Base-by-base conservation (phyloP, 2,797 vertebrate genomes). In the Lerista edwardsae region DNA sequence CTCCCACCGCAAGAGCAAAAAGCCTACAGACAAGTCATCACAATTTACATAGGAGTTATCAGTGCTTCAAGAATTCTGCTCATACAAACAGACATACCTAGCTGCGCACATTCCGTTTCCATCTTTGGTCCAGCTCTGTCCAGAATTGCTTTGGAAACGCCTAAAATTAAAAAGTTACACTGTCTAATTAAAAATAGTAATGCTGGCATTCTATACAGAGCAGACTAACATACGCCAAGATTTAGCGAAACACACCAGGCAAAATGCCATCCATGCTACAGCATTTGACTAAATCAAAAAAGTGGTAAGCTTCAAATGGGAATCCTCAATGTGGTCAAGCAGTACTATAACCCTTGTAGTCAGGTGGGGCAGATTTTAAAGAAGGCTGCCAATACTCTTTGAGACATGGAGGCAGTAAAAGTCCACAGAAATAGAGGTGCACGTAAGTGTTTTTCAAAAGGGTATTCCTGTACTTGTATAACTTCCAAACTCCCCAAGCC, bases 141-240 rank as follows among this genome's bases (percentile, higher is more conserved):
- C 91, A 98, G 92, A 95, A 99, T 97, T 29, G 98, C 97, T 93
- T 94, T 97, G 76, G 98, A 99, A 17, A 98, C 98, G 0, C 98
- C 98, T 99, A 84, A 75, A 86, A 84, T 11, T 62, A 92, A 91
- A 86, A 44, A 75, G 34, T 72, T 10, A 15, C 5, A 89, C 67
- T 84, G 78, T 59, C 71, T 29, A 64, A 1, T 86, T 44, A 55
- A 29, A 17, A 55, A 31, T 27, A 29, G 1, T 41, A 29, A 41
- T 61, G 36, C 34, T 65, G 17, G 31, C 29, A 65, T 65, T 10
- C 12, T 31, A 67, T 14, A 6, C 31, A 19, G 15, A 34, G 34
- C 31, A 19, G 15, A 34, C 12, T 29, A 65, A 65, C n/a, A 65
- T 31, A 61, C 10, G 4, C 51, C 73, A 44, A 23, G 31, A 15